These are phyloP conservation scores for Diplogasteroides magnus DNA, from an alignment of 1,140 invertebrate species.

Conservation along the genomic window DNA sequence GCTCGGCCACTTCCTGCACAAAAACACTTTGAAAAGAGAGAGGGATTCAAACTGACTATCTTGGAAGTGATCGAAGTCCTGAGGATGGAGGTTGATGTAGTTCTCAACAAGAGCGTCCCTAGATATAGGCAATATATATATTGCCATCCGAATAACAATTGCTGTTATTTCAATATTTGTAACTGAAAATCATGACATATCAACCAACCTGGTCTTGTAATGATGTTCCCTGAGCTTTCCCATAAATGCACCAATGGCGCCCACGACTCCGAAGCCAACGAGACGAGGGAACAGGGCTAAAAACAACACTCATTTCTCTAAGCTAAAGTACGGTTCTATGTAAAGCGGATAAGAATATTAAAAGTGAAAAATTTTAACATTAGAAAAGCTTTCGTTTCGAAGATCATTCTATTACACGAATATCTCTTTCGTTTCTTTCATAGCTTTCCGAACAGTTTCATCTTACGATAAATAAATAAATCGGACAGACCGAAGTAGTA, in stretches of 20 bases:
- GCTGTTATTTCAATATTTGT: neutral
- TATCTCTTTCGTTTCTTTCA: too few species aligned
- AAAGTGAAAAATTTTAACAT: too few species aligned
- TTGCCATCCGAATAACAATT: too few species aligned
- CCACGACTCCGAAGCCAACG: slow-evolving; percentile 16
- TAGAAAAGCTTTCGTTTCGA: too few species aligned
- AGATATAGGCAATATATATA: slow-evolving; percentile 6
- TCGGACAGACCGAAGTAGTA: slow-evolving; percentile 46
- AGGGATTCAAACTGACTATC: slow-evolving; percentile 32
- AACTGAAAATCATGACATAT: neutral
- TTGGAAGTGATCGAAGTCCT: slow-evolving; percentile 47
- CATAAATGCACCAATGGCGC: slow-evolving; percentile 33
- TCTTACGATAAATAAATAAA: too few species aligned
- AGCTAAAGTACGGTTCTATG: neutral
- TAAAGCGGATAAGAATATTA: neutral
- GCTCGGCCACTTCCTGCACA: slow-evolving; percentile 46
- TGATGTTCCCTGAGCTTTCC: slow-evolving; percentile 43
- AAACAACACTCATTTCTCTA: slow-evolving; percentile 6
- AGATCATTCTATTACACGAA: too few species aligned
- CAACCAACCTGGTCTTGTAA: slow-evolving; percentile 28
- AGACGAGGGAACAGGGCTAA: slow-evolving; percentile 37
- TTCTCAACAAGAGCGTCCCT: slow-evolving; percentile 45
- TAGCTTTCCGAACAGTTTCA: too few species aligned
- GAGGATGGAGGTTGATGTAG: slow-evolving; percentile 46
- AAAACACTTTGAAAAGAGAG: slow-evolving; percentile 3